These are phyloP conservation scores for Drosophila monieri DNA, from an alignment of 2,888 invertebrate species.

Conservation along the genomic window DNA sequence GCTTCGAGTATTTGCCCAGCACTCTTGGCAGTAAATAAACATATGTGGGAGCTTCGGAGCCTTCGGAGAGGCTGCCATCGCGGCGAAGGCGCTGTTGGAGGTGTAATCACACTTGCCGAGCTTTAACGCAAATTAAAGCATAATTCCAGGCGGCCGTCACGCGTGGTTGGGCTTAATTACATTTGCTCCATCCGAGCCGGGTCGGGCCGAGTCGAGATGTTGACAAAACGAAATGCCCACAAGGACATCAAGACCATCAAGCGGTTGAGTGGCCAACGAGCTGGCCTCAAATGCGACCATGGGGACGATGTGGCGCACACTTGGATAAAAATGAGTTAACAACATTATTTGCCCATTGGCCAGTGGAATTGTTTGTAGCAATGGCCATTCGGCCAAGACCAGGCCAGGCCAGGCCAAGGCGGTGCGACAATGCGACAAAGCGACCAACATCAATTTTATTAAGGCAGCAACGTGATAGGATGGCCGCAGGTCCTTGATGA, in stretches of 20 bases:
- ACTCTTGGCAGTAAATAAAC: slow-evolving; percentile 57
- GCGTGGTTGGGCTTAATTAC: slow-evolving; percentile 63
- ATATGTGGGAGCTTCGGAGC: slow-evolving; percentile 51
- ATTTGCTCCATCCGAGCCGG: slow-evolving; percentile 36
- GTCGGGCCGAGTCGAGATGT: slow-evolving; percentile 36
- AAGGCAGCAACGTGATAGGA: slow-evolving; percentile 27
- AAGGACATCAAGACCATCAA: slow-evolving; percentile 48
- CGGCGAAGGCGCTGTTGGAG: slow-evolving; percentile 5
- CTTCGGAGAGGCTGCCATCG: neutral
- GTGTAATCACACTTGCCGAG: slow-evolving; percentile 66
- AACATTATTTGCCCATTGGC: slow-evolving; percentile 62
- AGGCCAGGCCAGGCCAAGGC: slow-evolving; percentile 6
- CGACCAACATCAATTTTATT: slow-evolving; percentile 59
- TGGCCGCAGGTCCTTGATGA: slow-evolving; percentile 58
- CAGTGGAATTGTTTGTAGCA: slow-evolving; percentile 25
- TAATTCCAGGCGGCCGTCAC: slow-evolving; percentile 30
- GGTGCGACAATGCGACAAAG: slow-evolving; percentile 2
- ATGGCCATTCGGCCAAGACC: slow-evolving; percentile 37
- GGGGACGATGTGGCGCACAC: slow-evolving; percentile 56
- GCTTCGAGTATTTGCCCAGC: slow-evolving; percentile 62
- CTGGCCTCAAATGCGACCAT: slow-evolving; percentile 53
- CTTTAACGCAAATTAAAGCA: slow-evolving; percentile 68
- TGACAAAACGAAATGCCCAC: slow-evolving; percentile 58
- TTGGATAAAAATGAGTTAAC: slow-evolving; percentile 70
- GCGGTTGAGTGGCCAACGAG: slow-evolving; percentile 44